phyloP scores from a whole-genome alignment of 37 sponge, comb jelly and placozoan genomes.

The Chondrosia reniformis region DNA sequence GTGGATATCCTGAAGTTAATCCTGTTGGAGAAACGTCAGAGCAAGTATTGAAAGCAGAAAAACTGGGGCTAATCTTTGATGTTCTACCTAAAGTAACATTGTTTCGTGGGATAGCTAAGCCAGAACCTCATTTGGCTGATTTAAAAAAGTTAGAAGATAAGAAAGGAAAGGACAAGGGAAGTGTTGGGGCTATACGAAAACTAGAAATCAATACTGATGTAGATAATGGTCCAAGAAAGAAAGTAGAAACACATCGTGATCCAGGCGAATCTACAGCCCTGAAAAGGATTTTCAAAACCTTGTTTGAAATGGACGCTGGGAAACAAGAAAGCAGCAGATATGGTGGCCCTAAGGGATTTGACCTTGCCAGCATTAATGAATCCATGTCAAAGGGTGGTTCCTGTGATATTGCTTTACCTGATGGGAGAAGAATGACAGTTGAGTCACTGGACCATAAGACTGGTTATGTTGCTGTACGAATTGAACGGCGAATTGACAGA shows the following conservation, averaged over 20 bases:
- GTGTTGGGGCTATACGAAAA: background rate
- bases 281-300: background rate
- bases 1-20: constrained; percentile 8
- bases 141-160: background rate
- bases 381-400: background rate
- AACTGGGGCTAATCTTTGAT: constrained; percentile 10
- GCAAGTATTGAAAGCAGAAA: background rate
- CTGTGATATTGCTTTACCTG: constrained; percentile 4
- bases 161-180: background rate
- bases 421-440: constrained; percentile 12
- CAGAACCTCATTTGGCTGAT: background rate
- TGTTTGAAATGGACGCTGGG: background rate
- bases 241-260: background rate
- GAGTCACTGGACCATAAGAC: background rate
- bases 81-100: constrained; percentile 9
- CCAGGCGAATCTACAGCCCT: constrained; percentile 7
- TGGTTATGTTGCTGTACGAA: background rate
- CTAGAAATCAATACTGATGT: background rate
- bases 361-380: background rate
- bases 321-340: background rate
- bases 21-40: background rate
- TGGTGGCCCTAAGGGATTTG: background rate
- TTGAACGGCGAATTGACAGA: background rate
- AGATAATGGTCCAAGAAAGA: background rate
- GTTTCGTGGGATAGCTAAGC: background rate